Evolutionary conservation across 2,797 vertebrate species (phyloP).

Genomic region (Lepus oiostolus): DNA sequence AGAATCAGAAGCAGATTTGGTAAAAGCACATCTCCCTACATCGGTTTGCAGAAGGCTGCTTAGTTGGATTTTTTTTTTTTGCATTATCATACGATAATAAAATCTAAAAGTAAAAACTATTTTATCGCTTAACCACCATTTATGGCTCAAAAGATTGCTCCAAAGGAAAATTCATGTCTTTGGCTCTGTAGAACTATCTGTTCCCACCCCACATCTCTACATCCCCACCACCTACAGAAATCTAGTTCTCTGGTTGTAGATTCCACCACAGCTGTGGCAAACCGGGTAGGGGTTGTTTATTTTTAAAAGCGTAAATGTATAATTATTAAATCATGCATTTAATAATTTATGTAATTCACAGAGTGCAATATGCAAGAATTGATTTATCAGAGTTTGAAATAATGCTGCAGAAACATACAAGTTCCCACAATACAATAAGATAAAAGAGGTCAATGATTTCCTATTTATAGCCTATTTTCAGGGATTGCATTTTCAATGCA

Average conservation of each 20-base stretch:
- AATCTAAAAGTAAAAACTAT: neutral
- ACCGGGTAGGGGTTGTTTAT: neutral
- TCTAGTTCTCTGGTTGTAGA: neutral
- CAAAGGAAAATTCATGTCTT: neutral
- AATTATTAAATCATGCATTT: constrained; percentile 89
- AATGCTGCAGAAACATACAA: constrained; percentile 90
- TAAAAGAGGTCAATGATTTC: constrained; percentile 91
- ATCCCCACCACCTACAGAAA: neutral
- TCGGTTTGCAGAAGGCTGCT: neutral
- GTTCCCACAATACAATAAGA: constrained; percentile 88
- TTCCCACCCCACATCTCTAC: accelerated
- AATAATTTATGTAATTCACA: constrained; percentile 86
- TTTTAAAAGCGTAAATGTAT: constrained; percentile 82
- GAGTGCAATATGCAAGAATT: constrained; percentile 89
- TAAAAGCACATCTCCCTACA: neutral
- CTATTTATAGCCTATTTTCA: constrained; percentile 93
- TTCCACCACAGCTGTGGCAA: neutral
- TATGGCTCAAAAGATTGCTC: neutral
- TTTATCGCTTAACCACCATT: neutral
- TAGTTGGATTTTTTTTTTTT: neutral
- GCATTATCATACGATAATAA: neutral
- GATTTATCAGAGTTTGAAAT: constrained; percentile 92
- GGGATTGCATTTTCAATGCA: constrained; percentile 81
- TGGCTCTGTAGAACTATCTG: neutral
- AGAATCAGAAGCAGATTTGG: neutral